Conservation (phyloP, 1,140 invertebrate species). For the Hirudo medicinalis region DNA sequence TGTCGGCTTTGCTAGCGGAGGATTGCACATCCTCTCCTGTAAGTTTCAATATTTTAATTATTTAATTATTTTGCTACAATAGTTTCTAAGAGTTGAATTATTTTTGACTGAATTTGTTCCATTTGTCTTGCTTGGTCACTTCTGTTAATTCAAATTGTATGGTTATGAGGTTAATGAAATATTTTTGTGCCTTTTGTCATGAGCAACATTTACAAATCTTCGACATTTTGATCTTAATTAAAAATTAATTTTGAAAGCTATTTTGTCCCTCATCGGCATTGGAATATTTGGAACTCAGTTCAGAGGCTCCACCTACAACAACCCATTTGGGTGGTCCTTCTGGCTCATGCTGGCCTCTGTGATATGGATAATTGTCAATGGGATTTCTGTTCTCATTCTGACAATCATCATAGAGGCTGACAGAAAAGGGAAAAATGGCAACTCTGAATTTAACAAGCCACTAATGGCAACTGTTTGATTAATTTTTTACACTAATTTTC, state of each 20-base stretch:
- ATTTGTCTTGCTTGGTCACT: too few species aligned
- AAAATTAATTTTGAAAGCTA: not conserved
- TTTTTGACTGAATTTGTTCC: too few species aligned
- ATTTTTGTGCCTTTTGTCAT: too few species aligned
- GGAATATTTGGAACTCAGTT: conserved; percentile 13
- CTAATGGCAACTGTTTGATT: not conserved
- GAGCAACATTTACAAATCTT: too few species aligned
- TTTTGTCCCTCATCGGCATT: conserved; percentile 2
- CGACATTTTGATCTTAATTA: not conserved
- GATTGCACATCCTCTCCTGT: not conserved
- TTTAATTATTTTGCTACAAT: too few species aligned
- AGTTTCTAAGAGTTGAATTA: too few species aligned
- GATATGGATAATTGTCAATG: not conserved
- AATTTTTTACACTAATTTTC: not conserved
- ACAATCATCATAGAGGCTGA: conserved; percentile 4
- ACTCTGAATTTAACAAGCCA: not conserved
- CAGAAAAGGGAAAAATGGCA: not conserved
- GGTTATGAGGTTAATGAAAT: too few species aligned
- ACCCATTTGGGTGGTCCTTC: conserved; percentile 14
- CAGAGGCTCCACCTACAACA: not conserved
- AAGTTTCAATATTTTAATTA: not conserved
- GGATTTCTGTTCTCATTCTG: not conserved
- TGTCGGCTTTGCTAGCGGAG: not conserved
- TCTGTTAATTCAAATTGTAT: too few species aligned
- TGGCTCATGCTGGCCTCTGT: conserved; percentile 13